Conservation (phyloP, 2,888 invertebrate species). For the Pollenia griseotomentosa region DNA sequence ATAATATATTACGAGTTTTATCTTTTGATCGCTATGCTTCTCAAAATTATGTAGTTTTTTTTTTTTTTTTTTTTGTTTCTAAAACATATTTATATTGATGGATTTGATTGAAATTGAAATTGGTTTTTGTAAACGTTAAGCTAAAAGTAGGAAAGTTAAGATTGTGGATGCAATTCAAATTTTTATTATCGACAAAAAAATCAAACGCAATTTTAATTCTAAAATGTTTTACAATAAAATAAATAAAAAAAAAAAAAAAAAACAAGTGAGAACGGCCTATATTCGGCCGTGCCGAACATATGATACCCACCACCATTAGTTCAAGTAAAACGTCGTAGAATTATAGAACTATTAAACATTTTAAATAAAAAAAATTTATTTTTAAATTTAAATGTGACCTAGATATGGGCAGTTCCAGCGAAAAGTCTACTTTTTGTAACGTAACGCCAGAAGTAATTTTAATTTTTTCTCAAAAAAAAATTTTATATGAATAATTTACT, state of each 20-base stretch:
- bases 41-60: constrained; percentile 44
- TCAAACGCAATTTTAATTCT: neutral
- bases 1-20: constrained; percentile 23
- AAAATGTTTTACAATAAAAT: constrained; percentile 1
- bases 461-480: no score
- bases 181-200: constrained; percentile 20
- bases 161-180: constrained; percentile 46
- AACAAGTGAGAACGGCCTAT: no score
- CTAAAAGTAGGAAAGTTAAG: constrained; percentile 63
- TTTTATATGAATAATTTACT: no score
- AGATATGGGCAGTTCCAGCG: no score
- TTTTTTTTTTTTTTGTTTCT: constrained; percentile 49
- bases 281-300: no score
- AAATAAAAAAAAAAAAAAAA: neutral
- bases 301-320: no score
- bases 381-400: no score
- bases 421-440: no score
- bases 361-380: no score
- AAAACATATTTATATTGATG: constrained; percentile 58
- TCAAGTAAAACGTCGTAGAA: no score
- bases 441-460: no score
- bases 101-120: constrained; percentile 65
- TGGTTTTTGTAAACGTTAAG: constrained; percentile 67
- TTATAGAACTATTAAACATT: no score
- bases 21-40: constrained; percentile 30